phyloP scores from a whole-genome alignment of 2,113 vertebrate genomes.

The Protomyctophum bolini region DNA sequence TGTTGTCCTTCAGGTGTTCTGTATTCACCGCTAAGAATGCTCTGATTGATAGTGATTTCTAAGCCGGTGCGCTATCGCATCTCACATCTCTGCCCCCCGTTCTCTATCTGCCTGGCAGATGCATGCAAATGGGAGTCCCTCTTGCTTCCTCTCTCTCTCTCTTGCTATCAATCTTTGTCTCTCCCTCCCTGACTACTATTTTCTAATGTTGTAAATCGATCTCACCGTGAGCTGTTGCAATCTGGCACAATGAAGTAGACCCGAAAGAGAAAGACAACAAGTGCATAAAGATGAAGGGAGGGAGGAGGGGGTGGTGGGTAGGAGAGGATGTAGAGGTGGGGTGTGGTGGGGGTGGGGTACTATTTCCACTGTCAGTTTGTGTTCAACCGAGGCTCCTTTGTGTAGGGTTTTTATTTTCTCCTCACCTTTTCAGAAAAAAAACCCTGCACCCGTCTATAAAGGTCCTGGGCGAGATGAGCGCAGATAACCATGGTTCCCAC shows the following conservation, averaged over 20 bases:
- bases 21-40: slow-evolving; percentile 54
- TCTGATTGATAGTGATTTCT: slow-evolving; percentile 60
- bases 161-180: too few relatives aligned
- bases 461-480: slow-evolving; percentile 71
- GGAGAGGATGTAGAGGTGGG: slow-evolving; percentile 26
- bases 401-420: slow-evolving; percentile 56
- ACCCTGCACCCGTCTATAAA: slow-evolving; percentile 68
- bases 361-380: slow-evolving; percentile 72
- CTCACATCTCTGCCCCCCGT: slow-evolving; percentile 32
- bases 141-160: too few relatives aligned
- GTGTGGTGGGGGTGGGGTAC: slow-evolving; percentile 36
- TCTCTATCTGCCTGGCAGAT: slow-evolving; percentile 34
- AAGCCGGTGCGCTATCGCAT: slow-evolving; percentile 45
- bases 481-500: slow-evolving; percentile 75
- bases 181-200: slow-evolving; percentile 42
- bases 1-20: slow-evolving; percentile 54
- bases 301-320: slow-evolving; percentile 14
- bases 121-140: slow-evolving; percentile 45
- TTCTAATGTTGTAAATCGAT: slow-evolving; percentile 52
- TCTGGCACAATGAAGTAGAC: slow-evolving; percentile 29
- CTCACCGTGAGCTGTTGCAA: slow-evolving; percentile 41
- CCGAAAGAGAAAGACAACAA: slow-evolving; percentile 46
- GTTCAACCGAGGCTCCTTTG: slow-evolving; percentile 66
- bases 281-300: slow-evolving; percentile 39
- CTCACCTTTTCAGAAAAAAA: slow-evolving; percentile 74